These are phyloP conservation scores for Zaprionus lachaisei DNA, from an alignment of 1,140 invertebrate species.

Conservation along the genomic window DNA sequence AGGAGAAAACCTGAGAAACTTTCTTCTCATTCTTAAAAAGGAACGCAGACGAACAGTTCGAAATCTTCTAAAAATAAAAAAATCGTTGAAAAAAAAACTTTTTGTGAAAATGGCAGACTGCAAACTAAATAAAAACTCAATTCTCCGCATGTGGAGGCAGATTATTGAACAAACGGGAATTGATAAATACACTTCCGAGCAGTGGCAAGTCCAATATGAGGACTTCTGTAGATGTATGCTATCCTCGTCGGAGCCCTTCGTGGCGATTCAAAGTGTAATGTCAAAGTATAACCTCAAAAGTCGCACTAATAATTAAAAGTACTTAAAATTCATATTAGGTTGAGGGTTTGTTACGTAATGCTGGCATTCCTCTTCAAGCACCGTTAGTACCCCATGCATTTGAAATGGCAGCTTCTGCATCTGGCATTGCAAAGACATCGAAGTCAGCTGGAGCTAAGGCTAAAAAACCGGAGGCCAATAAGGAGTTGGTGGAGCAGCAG, in stretches of 20 bases:
- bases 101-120: neutral
- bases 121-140: neutral
- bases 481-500: neutral
- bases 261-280: constrained; percentile 9
- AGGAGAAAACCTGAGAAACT: too few species aligned
- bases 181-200: neutral
- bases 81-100: neutral
- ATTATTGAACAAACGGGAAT: neutral
- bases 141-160: constrained; percentile 12
- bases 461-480: neutral
- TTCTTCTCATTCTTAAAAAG: too few species aligned
- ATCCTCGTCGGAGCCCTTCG: neutral
- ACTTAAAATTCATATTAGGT: neutral
- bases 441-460: too few species aligned
- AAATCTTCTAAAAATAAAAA: neutral
- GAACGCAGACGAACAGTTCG: too few species aligned
- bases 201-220: constrained; percentile 18
- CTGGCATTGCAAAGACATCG: too few species aligned
- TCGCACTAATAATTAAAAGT: neutral
- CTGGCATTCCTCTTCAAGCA: neutral
- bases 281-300: neutral
- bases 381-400: too few species aligned
- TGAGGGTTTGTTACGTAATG: neutral
- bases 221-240: constrained; percentile 4
- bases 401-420: too few species aligned